Evolutionary conservation across 2,888 invertebrate genomes (phyloP).

Genomic region (Limnephilus lunatus): DNA sequence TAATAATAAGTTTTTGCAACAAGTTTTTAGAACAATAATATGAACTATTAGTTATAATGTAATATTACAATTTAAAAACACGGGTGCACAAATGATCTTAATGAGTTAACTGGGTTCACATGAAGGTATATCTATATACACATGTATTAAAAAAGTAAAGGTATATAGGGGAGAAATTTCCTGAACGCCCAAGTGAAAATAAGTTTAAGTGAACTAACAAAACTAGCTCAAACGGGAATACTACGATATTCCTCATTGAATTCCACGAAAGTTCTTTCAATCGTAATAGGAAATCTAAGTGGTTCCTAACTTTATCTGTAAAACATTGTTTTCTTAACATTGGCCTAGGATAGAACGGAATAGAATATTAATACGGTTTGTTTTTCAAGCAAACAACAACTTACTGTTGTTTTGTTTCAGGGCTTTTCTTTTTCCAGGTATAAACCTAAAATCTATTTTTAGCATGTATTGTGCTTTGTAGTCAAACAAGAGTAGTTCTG

Average conservation of each 20-base stretch:
- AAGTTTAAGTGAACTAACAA: conserved; percentile 20
- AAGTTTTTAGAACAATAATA: too few relatives aligned
- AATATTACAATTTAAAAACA: too few relatives aligned
- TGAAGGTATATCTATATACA: too few relatives aligned
- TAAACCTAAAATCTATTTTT: not conserved
- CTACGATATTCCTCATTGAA: not conserved
- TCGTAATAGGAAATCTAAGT: not conserved
- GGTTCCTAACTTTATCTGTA: conserved; percentile 1
- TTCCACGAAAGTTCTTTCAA: not conserved
- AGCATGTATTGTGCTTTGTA: not conserved
- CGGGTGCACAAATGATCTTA: too few relatives aligned
- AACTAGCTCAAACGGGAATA: conserved; percentile 4
- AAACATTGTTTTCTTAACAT: not conserved
- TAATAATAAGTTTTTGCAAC: too few relatives aligned
- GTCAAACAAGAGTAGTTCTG: not conserved
- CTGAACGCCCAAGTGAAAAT: not conserved
- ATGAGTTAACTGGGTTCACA: too few relatives aligned
- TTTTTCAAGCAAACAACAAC: not conserved
- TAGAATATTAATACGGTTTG: not conserved
- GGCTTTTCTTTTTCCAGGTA: not conserved
- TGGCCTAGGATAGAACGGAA: not conserved
- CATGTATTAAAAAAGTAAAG: not conserved
- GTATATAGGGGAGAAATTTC: not conserved
- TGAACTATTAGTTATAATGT: too few relatives aligned
- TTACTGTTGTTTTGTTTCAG: not conserved